Percentiles rank a stretch among this genome's conserved stretches.
Evolutionary conservation across 1,140 invertebrate species (phyloP).

Genomic region (Dufourea novaeangliae): DNA sequence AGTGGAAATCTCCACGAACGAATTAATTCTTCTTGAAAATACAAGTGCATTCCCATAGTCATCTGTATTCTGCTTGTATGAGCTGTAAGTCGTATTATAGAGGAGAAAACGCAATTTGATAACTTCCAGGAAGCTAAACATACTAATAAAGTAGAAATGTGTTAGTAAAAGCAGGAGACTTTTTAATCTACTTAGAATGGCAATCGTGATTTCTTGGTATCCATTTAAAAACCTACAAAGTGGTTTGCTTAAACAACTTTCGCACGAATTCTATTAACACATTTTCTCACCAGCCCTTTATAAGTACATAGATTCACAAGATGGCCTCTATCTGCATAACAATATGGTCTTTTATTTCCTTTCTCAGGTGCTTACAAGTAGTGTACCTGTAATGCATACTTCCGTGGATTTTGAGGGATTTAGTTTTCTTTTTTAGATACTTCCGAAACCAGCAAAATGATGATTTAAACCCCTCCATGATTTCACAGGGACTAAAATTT

Average conservation of each 20-base stretch:
- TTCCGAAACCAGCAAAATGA: no score
- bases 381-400: no score
- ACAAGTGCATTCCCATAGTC: background rate
- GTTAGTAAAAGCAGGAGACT: background rate
- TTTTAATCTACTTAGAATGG: background rate
- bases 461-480: no score
- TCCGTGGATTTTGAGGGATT: no score
- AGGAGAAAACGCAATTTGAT: background rate
- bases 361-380: no score
- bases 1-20: constrained; percentile 24
- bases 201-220: background rate
- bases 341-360: no score
- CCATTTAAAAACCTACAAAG: background rate
- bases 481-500: no score
- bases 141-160: background rate
- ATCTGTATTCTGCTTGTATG: background rate
- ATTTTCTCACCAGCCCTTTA: background rate
- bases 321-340: no score
- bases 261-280: background rate
- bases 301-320: background rate
- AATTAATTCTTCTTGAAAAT: constrained; percentile 58
- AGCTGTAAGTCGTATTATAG: background rate
- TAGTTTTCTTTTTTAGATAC: no score
- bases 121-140: background rate
- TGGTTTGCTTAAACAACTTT: background rate